A percentile compares a stretch with the other conserved stretches of the same genome.
phyloP scores from a whole-genome alignment of 2,888 invertebrate genomes.

The Balanococcus diminutus region DNA sequence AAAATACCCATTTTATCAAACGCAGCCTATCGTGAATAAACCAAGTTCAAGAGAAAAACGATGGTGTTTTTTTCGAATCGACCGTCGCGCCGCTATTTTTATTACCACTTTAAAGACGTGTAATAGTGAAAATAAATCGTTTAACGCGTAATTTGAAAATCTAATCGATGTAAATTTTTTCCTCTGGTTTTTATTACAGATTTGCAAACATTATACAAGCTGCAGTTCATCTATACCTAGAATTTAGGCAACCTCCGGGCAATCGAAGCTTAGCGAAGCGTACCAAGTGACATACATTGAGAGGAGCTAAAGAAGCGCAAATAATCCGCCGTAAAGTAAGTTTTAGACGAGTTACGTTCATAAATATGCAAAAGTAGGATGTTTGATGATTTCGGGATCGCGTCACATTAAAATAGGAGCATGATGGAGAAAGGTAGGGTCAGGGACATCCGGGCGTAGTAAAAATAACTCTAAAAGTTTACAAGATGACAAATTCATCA shows the following conservation, averaged over 20 bases:
- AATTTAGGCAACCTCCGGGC: background rate
- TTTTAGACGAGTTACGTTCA: background rate
- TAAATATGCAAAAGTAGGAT: background rate
- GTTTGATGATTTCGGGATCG: background rate
- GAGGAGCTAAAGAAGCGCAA: background rate
- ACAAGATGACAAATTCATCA: slow-evolving; percentile 16
- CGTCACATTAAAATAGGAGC: background rate
- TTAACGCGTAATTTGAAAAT: background rate
- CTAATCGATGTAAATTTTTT: background rate
- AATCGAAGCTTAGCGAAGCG: background rate
- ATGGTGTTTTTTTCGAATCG: background rate
- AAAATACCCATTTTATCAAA: too few relatives aligned
- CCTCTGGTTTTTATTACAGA: background rate
- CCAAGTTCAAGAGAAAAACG: too few relatives aligned
- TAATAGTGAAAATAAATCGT: background rate
- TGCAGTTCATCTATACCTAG: too few relatives aligned
- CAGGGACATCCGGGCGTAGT: background rate
- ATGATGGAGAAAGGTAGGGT: background rate
- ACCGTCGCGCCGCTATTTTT: background rate
- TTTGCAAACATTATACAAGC: background rate
- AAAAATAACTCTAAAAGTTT: background rate
- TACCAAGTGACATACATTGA: background rate
- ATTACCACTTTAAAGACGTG: background rate
- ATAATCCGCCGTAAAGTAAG: slow-evolving; percentile 12
- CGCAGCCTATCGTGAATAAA: too few relatives aligned